Evolutionary conservation across 2,797 vertebrate species (phyloP).

Genomic region (Smutsia temminckii): DNA sequence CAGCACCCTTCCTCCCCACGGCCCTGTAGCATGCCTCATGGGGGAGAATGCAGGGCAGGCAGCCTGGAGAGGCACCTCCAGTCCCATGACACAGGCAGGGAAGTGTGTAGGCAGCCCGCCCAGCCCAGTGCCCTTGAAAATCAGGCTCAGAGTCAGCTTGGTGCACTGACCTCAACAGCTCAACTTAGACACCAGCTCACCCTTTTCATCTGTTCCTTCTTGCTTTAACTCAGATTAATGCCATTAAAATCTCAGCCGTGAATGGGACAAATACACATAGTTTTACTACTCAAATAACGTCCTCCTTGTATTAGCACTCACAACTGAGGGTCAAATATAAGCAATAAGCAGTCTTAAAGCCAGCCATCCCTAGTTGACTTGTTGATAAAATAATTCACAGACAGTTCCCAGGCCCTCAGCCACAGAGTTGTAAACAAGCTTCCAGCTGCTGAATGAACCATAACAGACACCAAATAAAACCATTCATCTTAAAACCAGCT

Average conservation of each 20-base stretch:
- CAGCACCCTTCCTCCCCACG: background rate
- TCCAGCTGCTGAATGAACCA: background rate
- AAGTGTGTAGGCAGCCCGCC: background rate
- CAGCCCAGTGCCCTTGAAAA: background rate
- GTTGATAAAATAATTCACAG: constrained; percentile 62
- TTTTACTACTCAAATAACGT: constrained; percentile 42
- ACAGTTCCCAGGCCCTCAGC: background rate
- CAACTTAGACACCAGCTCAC: too few relatives aligned
- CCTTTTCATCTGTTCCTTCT: background rate
- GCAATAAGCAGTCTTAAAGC: background rate
- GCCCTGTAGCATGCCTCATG: accelerated
- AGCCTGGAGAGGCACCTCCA: background rate
- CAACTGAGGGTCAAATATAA: background rate
- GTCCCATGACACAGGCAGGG: background rate
- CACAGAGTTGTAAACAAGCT: background rate
- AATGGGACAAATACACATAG: background rate
- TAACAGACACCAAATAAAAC: constrained; percentile 35
- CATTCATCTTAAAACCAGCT: background rate
- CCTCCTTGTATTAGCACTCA: background rate
- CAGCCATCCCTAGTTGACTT: constrained; percentile 12
- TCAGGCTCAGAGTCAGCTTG: background rate
- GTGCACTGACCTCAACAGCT: background rate
- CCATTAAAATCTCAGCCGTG: background rate
- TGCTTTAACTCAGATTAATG: background rate
- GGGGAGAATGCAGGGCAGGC: background rate